phyloP scores from a whole-genome alignment of 2,888 invertebrate species.

The Bembecia ichneumoniformis region DNA sequence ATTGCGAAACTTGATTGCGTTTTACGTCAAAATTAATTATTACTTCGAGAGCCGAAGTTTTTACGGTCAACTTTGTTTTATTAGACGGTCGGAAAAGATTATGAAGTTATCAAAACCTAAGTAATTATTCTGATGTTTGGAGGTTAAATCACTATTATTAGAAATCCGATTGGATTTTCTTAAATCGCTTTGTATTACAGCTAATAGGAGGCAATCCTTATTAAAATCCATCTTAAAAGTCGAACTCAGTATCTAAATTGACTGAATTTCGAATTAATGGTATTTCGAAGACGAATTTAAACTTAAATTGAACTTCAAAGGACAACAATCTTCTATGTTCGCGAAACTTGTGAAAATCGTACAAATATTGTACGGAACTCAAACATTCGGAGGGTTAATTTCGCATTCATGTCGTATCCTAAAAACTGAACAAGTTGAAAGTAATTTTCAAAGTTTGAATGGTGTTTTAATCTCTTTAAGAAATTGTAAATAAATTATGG shows the following conservation, averaged over 20 bases:
- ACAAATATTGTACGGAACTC: not conserved
- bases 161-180: too few species aligned
- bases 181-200: too few species aligned
- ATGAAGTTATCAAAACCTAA: too few species aligned
- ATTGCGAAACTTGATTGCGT: not conserved
- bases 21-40: not conserved
- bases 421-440: slow-evolving; percentile 11
- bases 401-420: not conserved
- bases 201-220: too few species aligned
- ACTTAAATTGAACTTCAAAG: not conserved
- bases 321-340: not conserved
- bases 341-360: not conserved
- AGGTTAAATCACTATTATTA: too few species aligned
- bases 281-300: not conserved
- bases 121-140: too few species aligned
- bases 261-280: too few species aligned
- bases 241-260: too few species aligned
- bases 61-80: not conserved
- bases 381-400: not conserved
- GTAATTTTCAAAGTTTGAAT: slow-evolving; percentile 21
- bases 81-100: not conserved
- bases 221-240: too few species aligned
- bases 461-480: slow-evolving; percentile 21
- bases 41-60: not conserved
- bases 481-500: slow-evolving; percentile 22